Conservation (phyloP, 2,888 invertebrate genomes). For the Meteorus colon region DNA sequence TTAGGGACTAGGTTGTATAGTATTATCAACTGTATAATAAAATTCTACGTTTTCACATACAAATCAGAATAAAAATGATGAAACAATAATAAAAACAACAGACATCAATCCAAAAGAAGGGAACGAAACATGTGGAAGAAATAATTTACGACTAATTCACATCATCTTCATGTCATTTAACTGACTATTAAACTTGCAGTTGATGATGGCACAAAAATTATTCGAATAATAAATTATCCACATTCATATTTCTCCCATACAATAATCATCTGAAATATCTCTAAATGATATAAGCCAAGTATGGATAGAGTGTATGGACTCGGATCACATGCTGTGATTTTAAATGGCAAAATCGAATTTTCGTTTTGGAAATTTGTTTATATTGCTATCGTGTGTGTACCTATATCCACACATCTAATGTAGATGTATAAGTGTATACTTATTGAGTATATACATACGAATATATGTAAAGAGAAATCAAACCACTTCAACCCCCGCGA, state of each 20-base stretch:
- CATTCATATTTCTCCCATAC: conserved; percentile 45
- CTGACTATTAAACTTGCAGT: conserved; percentile 65
- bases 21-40: background rate
- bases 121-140: conserved; percentile 6
- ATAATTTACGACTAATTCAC: conserved; percentile 70
- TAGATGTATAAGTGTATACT: background rate
- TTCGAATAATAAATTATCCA: conserved; percentile 61
- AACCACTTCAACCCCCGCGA: background rate
- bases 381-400: background rate
- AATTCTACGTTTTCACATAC: background rate
- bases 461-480: background rate
- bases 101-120: background rate
- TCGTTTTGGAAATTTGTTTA: conserved; percentile 65
- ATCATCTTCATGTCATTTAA: conserved; percentile 68
- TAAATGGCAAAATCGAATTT: conserved; percentile 61
- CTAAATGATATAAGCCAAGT: conserved; percentile 58
- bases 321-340: conserved; percentile 64
- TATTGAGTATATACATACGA: no score
- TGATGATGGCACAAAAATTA: conserved; percentile 57
- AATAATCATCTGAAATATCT: conserved; percentile 65
- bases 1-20: no score
- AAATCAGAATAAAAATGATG: background rate
- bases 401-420: background rate
- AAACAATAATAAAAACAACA: background rate
- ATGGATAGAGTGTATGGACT: conserved; percentile 1